phyloP scores from a whole-genome alignment of 2,888 invertebrate genomes.

The Ennomos erosarius region DNA sequence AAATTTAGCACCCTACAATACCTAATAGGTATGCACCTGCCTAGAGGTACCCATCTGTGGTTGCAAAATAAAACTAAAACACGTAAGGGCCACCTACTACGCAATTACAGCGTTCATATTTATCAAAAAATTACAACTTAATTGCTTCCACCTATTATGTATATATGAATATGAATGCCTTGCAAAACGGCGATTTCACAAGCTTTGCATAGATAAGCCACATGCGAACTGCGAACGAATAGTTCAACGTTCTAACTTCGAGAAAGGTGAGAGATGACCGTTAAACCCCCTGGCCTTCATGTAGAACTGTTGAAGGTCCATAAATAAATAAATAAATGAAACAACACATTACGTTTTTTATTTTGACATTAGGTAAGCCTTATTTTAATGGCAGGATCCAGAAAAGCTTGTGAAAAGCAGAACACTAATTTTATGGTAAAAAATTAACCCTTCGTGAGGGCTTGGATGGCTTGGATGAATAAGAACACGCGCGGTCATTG shows the following conservation, averaged over 20 bases:
- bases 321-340: no score
- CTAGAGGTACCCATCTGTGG: no score
- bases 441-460: slow-evolving; percentile 4
- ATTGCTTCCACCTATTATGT: slow-evolving; percentile 30
- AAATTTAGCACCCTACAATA: no score
- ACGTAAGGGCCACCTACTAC: slow-evolving; percentile 8
- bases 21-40: no score
- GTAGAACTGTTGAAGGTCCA: no score
- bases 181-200: no score
- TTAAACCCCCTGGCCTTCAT: no score
- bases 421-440: slow-evolving; percentile 4
- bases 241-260: slow-evolving; percentile 2
- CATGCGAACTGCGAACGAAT: slow-evolving; percentile 23
- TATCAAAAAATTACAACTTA: slow-evolving; percentile 31
- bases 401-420: not conserved
- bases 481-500: not conserved
- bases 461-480: not conserved
- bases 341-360: no score
- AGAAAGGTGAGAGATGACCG: slow-evolving; percentile 16
- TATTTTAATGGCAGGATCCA: not conserved
- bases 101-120: slow-evolving; percentile 19
- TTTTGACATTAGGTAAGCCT: not conserved
- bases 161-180: slow-evolving; percentile 17
- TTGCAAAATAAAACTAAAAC: no score
- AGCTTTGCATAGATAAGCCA: slow-evolving; percentile 24